A percentile compares a stretch with the other conserved stretches of the same genome.
These are phyloP conservation scores for Bimastos eiseni DNA, from an alignment of 2,888 invertebrate species.

Conservation along the genomic window DNA sequence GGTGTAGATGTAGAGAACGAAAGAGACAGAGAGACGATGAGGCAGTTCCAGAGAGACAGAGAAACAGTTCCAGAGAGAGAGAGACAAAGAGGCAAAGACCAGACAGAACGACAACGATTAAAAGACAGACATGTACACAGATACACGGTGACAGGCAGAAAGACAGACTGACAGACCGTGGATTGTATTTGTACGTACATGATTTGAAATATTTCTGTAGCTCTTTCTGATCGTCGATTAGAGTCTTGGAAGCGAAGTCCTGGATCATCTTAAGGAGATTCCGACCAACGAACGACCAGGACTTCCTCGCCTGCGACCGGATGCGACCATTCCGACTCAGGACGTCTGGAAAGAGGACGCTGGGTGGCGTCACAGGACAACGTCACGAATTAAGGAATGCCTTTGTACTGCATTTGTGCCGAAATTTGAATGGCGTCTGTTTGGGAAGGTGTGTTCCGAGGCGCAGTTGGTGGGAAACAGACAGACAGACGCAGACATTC, in stretches of 20 bases:
- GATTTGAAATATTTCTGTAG: not conserved
- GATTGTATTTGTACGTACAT: not conserved
- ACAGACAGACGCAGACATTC: not conserved
- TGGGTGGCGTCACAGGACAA: not conserved
- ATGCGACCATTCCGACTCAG: not conserved
- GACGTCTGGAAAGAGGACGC: conserved; percentile 1
- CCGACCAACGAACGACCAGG: not conserved
- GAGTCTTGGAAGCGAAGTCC: not conserved
- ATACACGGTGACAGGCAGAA: not conserved
- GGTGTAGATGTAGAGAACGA: not conserved
- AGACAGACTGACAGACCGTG: not conserved
- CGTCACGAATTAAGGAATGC: not conserved
- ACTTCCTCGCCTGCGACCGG: not conserved
- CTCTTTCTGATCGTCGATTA: not conserved
- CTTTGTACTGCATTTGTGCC: too few relatives aligned
- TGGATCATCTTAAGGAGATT: not conserved
- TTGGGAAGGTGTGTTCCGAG: not conserved
- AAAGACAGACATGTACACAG: not conserved
- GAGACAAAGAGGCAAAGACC: not conserved
- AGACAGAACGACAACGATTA: too few relatives aligned
- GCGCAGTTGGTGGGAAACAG: not conserved
- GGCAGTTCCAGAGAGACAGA: not conserved
- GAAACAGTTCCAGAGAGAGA: not conserved
- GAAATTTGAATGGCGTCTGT: not conserved
- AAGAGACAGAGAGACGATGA: not conserved